Conservation (phyloP, 2,888 invertebrate species). For the Diarsia dahlii region DNA sequence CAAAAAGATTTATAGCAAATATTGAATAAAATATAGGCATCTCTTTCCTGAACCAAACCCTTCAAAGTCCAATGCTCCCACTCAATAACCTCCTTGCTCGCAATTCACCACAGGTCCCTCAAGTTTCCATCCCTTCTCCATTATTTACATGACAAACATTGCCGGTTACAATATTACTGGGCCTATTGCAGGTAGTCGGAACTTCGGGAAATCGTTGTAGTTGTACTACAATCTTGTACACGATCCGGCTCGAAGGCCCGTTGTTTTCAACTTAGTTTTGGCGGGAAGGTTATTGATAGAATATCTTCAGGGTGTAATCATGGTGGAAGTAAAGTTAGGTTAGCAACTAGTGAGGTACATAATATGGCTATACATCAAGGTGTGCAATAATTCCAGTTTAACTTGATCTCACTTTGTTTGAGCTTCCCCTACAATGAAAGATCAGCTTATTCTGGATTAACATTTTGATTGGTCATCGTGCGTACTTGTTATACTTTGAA, state of each 20-base stretch:
- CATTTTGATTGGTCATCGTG: no score
- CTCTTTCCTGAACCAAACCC: slow-evolving; percentile 4
- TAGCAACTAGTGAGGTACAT: no score
- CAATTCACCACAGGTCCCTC: slow-evolving; percentile 8
- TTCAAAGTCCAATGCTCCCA: slow-evolving; percentile 27
- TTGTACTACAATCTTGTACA: slow-evolving; percentile 15
- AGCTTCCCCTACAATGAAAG: no score
- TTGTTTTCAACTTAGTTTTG: slow-evolving; percentile 25
- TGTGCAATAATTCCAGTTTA: no score
- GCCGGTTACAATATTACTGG: slow-evolving; percentile 29
- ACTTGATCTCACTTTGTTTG: no score
- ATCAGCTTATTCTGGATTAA: no score
- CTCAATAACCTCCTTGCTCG: slow-evolving; percentile 21
- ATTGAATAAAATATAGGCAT: background rate
- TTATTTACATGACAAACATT: slow-evolving; percentile 57
- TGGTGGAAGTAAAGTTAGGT: background rate
- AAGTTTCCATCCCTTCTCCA: slow-evolving; percentile 49
- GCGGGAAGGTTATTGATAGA: slow-evolving; percentile 11
- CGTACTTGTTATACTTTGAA: no score
- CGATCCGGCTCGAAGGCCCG: slow-evolving; percentile 1
- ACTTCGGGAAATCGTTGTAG: slow-evolving; percentile 13
- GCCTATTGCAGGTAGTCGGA: slow-evolving; percentile 25
- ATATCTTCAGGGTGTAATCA: background rate
- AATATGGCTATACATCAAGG: no score
- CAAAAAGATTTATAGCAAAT: no score